Evolutionary conservation across 2,113 vertebrate genomes (phyloP), one percentile per base, ranked within the genome.

Genomic region (Romanogobio albipinnatus): DNA sequence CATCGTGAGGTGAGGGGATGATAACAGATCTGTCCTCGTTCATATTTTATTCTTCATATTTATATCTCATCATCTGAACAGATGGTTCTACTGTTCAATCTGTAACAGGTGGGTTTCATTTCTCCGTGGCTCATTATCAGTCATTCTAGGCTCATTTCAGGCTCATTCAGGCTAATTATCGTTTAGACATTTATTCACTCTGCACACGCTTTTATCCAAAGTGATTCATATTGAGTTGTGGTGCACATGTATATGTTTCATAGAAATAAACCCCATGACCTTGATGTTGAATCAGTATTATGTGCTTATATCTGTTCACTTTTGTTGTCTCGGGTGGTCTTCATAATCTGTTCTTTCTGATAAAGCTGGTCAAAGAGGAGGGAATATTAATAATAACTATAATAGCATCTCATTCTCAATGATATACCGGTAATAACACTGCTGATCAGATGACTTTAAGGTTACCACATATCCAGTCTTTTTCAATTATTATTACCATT

Each of bases 91-190:
- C n/a, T 49, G 70, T 47, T 45, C 5, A 14, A 0, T 73, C 70
- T 7, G 68, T 71, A 73, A 47, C 39, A 47, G 70, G 39, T 73
- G 70, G 62, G 39, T 73, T 73, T 47, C 22, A 47, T 47, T 73
- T 73, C n/a, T 47, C 70, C 1, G 22, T 11, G 15, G 43, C 43
- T 74, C 70, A 47, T 47, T 74, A 74, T 74, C 70, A 74, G 70
- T 73, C 39, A 24, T 45, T 45, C 68, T 71, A 5, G 68, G 4
- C 68, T 71, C 68, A 71, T 71, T 71, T 71, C 68, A 71, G 36
- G 19, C 70, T 45, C 70, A 24, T 45, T 73, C 70, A 47, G 43
- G 43, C 43, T 74, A 49, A 47, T 74, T 74, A 74, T 74, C 11
- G 3, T 49, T 47, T 47, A 74, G 47, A 24, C 70, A 47, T 73